Conservation (phyloP, 2,888 invertebrate genomes). For the Nipponacmea schrenckii region DNA sequence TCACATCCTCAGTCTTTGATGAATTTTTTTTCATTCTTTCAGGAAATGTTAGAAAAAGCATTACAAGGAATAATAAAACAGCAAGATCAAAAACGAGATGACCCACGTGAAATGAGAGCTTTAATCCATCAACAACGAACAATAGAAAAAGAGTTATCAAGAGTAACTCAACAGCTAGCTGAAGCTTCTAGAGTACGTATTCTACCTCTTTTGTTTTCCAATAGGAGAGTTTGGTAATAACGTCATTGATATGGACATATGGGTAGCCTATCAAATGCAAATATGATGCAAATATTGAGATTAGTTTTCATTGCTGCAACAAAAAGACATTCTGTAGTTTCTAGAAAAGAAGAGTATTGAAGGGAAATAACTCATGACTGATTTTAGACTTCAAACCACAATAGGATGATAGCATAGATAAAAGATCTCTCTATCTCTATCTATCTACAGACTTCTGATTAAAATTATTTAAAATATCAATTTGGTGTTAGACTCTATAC, state of each 20-base stretch:
- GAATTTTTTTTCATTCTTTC: conserved; percentile 7
- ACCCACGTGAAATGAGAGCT: conserved; percentile 73
- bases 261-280: not conserved
- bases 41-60: conserved; percentile 65
- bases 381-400: no score
- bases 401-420: no score
- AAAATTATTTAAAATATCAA: no score
- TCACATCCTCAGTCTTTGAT: no score
- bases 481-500: no score
- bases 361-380: no score
- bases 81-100: conserved; percentile 52
- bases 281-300: not conserved
- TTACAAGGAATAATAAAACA: conserved; percentile 58
- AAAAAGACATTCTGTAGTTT: no score
- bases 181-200: conserved; percentile 87
- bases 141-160: conserved; percentile 82
- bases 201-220: not conserved
- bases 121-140: conserved; percentile 78
- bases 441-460: no score
- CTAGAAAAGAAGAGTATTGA: no score
- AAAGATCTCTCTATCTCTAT: no score
- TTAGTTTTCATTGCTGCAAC: no score
- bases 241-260: not conserved
- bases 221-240: not conserved
- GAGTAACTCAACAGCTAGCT: conserved; percentile 86